phyloP scores from a whole-genome alignment of 2,797 vertebrate genomes.

The Neomorphus geoffroyi region DNA sequence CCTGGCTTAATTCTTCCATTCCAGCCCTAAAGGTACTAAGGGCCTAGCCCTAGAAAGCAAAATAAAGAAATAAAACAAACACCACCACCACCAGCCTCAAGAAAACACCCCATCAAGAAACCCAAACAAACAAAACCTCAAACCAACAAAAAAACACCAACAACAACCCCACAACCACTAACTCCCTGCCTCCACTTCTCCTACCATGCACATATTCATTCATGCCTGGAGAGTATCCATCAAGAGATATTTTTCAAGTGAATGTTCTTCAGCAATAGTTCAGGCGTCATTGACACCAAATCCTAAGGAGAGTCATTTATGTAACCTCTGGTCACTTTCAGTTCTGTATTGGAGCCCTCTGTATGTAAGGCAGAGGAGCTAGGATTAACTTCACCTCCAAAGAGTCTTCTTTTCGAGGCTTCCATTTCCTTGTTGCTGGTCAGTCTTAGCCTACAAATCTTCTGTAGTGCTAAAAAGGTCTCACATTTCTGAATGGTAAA shows the following conservation, averaged over 20 bases:
- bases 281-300: not conserved
- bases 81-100: too few relatives aligned
- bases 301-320: too few relatives aligned
- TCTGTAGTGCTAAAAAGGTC: not conserved
- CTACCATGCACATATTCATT: not conserved
- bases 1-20: not conserved
- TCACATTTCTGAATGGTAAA: not conserved
- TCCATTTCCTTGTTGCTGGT: not conserved
- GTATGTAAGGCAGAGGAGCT: not conserved
- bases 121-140: not conserved
- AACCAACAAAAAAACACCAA: not conserved
- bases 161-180: not conserved
- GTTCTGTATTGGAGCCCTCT: not conserved
- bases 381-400: not conserved
- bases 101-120: too few relatives aligned
- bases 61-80: not conserved
- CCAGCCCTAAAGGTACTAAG: not conserved
- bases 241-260: not conserved
- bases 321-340: not conserved
- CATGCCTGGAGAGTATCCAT: not conserved
- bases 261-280: not conserved
- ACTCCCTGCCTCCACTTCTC: not conserved
- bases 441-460: not conserved
- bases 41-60: not conserved
- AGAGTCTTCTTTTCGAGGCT: not conserved